Evolutionary conservation across 2,113 vertebrate genomes (phyloP), one percentile per base, ranked within the genome.

Genomic region (Potamarius usumacintae): DNA sequence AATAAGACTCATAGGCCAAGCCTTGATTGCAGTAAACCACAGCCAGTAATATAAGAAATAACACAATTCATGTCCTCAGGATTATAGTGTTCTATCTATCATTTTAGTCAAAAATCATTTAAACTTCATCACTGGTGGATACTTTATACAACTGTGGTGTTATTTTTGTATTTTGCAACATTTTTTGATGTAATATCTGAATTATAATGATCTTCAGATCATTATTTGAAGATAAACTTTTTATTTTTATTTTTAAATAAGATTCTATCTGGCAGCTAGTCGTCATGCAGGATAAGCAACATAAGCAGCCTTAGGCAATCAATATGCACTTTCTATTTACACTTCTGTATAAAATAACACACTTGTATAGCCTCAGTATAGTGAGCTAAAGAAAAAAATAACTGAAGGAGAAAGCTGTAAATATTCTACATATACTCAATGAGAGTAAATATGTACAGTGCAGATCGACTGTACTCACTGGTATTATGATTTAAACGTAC

Each of bases 41-140:
- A 84, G 83, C 52, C 27, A 58, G 58, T 84, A 5, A n/a, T 15
- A 50, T 50, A 83, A 53, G 50, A 83, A 81, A 60, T 58, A 58
- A 11, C 4, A 81, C 55, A 58, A 81, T 58, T 60, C 30, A 81
- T 81, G 55, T 34, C 17, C 55, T 81, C 55, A 34, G 17, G 78
- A 58, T 58, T 80, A 34, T 55, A 81, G 55, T 14, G 17, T 60
- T 81, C 27, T 58, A 34, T 20, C n/a, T 18, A 53, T 7, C 53
- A 34, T 60, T 80, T 60, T 34, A 55, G 27, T 34, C 20, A 6
- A 58, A 81, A 34, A 58, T 79, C 27, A 81, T 5, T 81, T 81
- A 60, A 18, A 81, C 78, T 42, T 58, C 27, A 60, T 81, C 9
- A 60, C 12, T 34, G n/a, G 52, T 30, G 52, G 55, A 60, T 81